phyloP scores from a whole-genome alignment of 2,888 invertebrate genomes.

The Altica lythri region DNA sequence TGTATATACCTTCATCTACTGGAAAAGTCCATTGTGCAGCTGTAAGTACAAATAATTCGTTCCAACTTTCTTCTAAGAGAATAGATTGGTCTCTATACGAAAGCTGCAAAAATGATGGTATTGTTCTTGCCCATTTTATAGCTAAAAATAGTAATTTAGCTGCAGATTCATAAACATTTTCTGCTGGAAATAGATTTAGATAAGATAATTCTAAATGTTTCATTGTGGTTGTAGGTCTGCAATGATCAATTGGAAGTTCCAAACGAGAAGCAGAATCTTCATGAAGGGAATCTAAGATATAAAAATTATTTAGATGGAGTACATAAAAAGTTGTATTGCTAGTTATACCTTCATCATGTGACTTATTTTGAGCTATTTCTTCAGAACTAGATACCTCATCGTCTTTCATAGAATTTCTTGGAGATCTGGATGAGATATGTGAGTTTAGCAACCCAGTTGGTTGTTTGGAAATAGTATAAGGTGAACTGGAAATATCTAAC shows the following conservation, averaged over 20 bases:
- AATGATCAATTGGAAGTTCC: constrained; percentile 49
- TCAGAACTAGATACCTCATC: constrained; percentile 79
- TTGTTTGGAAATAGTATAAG: constrained; percentile 28
- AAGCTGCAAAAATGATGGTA: constrained; percentile 75
- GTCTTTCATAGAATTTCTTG: constrained; percentile 61
- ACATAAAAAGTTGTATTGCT: constrained; percentile 2
- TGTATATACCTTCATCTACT: constrained; percentile 69
- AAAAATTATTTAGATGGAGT: not conserved
- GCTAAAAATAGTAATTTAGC: constrained; percentile 77
- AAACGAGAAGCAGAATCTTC: constrained; percentile 41
- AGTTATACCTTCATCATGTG: constrained; percentile 27
- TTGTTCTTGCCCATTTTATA: constrained; percentile 79
- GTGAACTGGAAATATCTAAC: constrained; percentile 42
- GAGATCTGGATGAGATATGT: constrained; percentile 16
- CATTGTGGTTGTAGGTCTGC: constrained; percentile 31
- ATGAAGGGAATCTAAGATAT: constrained; percentile 20
- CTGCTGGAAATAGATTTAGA: constrained; percentile 62
- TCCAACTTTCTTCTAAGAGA: constrained; percentile 80
- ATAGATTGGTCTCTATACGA: constrained; percentile 73
- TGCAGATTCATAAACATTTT: constrained; percentile 71
- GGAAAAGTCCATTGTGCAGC: constrained; percentile 81
- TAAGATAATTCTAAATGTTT: constrained; percentile 53
- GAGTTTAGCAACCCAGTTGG: not conserved
- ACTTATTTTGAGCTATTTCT: constrained; percentile 60
- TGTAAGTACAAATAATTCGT: constrained; percentile 80